phyloP scores from a whole-genome alignment of 2,113 vertebrate species.

The Cephalopholis sonnerati region DNA sequence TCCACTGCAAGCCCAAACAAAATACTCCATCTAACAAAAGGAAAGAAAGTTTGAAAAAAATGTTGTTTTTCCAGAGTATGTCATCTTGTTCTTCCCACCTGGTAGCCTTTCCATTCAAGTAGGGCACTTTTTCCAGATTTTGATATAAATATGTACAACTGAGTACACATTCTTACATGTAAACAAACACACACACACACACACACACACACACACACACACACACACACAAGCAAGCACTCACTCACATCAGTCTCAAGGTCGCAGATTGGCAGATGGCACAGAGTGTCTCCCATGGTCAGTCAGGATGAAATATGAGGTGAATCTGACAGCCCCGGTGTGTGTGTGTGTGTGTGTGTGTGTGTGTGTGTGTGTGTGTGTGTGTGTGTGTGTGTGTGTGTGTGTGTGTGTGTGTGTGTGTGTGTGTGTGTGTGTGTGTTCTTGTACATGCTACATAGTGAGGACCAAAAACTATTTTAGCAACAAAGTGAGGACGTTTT shows the following conservation, averaged over 20 bases:
- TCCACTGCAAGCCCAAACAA: too few species aligned
- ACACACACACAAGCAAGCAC: background rate
- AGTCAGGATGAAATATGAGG: slow-evolving; percentile 32
- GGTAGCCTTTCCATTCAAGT: background rate
- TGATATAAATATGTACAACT: background rate
- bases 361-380: background rate
- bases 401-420: too few species aligned
- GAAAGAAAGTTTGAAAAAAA: too few species aligned
- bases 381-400: background rate
- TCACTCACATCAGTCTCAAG: slow-evolving; percentile 2
- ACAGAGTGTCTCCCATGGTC: slow-evolving; percentile 4
- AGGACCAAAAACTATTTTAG: too few species aligned
- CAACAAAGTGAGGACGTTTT: too few species aligned
- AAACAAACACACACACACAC: background rate
- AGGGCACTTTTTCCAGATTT: background rate
- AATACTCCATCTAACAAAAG: too few species aligned
- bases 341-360: background rate
- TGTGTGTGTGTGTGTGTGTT: too few species aligned
- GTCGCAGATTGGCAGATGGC: slow-evolving; percentile 53
- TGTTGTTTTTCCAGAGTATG: background rate
- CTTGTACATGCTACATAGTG: too few species aligned
- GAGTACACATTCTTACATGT: background rate
- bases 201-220: background rate
- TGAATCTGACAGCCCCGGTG: slow-evolving; percentile 3
- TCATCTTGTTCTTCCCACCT: background rate